Conservation (phyloP, 2,797 vertebrate genomes). For the Rhinichthys osculus region DNA sequence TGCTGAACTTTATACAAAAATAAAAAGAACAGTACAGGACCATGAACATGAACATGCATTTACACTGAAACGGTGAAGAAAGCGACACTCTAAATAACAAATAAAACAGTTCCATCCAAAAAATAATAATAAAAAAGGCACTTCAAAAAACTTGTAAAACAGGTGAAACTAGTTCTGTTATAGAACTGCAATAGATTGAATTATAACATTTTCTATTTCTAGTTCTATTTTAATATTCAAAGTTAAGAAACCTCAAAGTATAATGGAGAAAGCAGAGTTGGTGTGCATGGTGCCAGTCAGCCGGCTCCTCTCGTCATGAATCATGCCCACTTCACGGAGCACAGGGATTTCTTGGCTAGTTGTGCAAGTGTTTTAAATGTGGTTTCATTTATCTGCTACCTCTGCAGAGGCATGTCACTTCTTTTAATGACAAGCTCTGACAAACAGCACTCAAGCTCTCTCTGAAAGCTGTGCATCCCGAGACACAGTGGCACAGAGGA, state of each 20-base stretch:
- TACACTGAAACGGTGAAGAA: not conserved
- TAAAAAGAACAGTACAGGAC: too few species aligned
- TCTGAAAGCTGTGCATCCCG: not conserved
- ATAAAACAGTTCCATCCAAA: not conserved
- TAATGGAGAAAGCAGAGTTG: slow-evolving; percentile 9
- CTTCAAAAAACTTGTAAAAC: not conserved
- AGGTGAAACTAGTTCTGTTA: not conserved
- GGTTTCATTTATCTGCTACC: not conserved
- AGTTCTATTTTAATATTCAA: not conserved
- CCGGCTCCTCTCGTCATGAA: not conserved
- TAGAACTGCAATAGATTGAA: not conserved
- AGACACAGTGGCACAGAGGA: not conserved
- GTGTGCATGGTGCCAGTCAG: not conserved
- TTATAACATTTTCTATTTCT: not conserved
- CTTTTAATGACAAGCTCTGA: too few species aligned
- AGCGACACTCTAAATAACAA: not conserved
- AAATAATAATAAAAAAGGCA: not conserved
- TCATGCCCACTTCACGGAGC: not conserved
- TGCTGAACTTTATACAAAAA: too few species aligned
- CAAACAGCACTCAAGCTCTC: not conserved
- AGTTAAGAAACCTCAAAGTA: not conserved
- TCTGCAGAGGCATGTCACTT: not conserved
- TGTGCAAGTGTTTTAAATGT: not conserved
- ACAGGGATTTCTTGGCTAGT: too few species aligned
- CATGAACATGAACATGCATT: not conserved